A percentile compares a stretch with the other conserved stretches of the same genome.
phyloP scores from a whole-genome alignment of 92 coral and sea anemone species.

The Palythoa heliodiscus region DNA sequence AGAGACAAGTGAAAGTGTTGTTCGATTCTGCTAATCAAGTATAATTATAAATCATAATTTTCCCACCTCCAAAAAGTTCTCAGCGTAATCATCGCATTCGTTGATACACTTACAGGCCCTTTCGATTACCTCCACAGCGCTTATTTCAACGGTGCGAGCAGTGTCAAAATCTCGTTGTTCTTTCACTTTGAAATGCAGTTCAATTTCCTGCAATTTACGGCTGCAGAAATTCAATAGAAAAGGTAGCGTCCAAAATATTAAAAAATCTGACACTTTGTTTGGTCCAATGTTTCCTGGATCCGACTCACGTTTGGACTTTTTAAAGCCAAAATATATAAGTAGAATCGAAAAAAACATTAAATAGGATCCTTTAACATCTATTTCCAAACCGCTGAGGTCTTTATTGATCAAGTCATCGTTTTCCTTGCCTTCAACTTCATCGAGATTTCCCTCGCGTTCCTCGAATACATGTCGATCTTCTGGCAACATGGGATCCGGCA shows the following conservation, averaged over 20 bases:
- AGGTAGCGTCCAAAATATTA: constrained; percentile 45
- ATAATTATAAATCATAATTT: too few relatives aligned
- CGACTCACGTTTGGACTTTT: constrained; percentile 2
- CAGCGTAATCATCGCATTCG: constrained; percentile 2
- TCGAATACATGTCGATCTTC: constrained; percentile 16
- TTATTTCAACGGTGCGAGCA: background rate
- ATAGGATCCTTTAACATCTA: constrained; percentile 27
- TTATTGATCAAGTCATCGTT: background rate
- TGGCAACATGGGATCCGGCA: background rate
- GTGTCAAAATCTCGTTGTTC: background rate
- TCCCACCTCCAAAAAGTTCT: background rate
- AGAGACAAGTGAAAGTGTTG: too few relatives aligned
- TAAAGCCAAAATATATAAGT: constrained; percentile 23
- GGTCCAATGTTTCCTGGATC: constrained; percentile 20
- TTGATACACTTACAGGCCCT: constrained; percentile 21
- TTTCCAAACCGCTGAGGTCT: constrained; percentile 36
- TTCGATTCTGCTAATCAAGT: too few relatives aligned
- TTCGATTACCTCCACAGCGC: constrained; percentile 11
- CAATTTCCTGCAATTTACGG: constrained; percentile 19
- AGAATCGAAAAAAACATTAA: constrained; percentile 42
- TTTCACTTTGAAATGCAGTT: background rate
- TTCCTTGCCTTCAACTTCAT: background rate
- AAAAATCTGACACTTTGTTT: constrained; percentile 49
- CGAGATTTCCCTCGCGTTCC: background rate
- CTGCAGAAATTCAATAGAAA: constrained; percentile 28